Evolutionary conservation across 2,888 invertebrate species (phyloP), one percentile per base, ranked within the genome.

Genomic region (Orthosia cruda): DNA sequence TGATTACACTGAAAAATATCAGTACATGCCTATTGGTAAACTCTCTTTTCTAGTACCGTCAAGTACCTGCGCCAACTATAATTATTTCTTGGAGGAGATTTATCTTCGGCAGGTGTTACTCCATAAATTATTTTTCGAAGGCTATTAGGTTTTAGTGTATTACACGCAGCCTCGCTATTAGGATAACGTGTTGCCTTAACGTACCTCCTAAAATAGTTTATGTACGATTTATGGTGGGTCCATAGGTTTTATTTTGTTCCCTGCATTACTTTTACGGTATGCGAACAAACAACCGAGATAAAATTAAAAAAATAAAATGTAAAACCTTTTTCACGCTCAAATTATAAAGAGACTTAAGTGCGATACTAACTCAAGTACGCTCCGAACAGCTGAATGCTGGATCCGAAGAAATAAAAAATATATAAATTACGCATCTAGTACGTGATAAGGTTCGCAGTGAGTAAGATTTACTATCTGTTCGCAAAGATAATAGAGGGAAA

Each of bases 401-500:
- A 77, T 81, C 62, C 70, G 64, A 52, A 64, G 40, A 71, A 72
- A 67, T 78, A 75, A 85, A 78, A 83, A 78, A 84, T 81, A 82
- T 86, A 86, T 85, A 87, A 85, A 82, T 83, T 73, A 78, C 73
- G 84, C 80, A 86, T 88, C 85, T 84, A 86, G 83, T 86, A 86
- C 86, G 89, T 89, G 88, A 90, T 91, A 90, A 90, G 83, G 80
- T 88, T 87, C 82, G 70, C 83, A 80, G 82, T 88, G 84, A 88
- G 86, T 85, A 80, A 88, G 90, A 90, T 90, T 92, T 91, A 91
- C 89, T 88, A 88, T 88, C 89, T 91, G 87, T 89, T 93, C 87
- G 77, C 90, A 84, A 86, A 88, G 91, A 91, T 93, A 93, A 93
- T 91, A 88, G 90, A 87, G 83, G 87, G 87, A 89, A 92, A 91